Percentiles rank a stretch among this genome's conserved stretches.
Conservation (phyloP, 2,888 invertebrate genomes). For the Andrena minutula region DNA sequence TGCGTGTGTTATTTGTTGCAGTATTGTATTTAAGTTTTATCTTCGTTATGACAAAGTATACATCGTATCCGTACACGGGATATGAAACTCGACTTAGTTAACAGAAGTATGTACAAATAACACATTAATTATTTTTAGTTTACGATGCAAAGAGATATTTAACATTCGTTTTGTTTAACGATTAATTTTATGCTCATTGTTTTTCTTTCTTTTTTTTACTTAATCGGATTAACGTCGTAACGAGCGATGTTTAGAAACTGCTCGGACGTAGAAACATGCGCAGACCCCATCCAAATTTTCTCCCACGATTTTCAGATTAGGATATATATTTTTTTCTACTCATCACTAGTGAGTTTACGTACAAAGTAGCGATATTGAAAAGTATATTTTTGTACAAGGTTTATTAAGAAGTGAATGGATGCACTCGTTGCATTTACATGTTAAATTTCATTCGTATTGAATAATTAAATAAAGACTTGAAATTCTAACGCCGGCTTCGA, state of each 20-base stretch:
- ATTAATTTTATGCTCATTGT: slow-evolving; percentile 62
- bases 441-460: slow-evolving; percentile 63
- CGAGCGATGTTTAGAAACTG: slow-evolving; percentile 48
- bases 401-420: slow-evolving; percentile 33
- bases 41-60: slow-evolving; percentile 55
- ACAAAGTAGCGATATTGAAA: slow-evolving; percentile 45
- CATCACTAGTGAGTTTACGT: slow-evolving; percentile 30
- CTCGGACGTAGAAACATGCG: slow-evolving; percentile 26
- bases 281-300: slow-evolving; percentile 23
- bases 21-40: slow-evolving; percentile 67
- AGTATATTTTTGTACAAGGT: slow-evolving; percentile 67
- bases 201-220: slow-evolving; percentile 49
- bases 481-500: background rate
- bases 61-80: slow-evolving; percentile 33
- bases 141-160: slow-evolving; percentile 58
- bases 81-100: slow-evolving; percentile 54
- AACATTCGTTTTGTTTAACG: slow-evolving; percentile 67
- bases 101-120: slow-evolving; percentile 71
- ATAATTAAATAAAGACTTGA: slow-evolving; percentile 57
- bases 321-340: slow-evolving; percentile 26
- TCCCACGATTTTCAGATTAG: slow-evolving; percentile 51
- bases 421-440: slow-evolving; percentile 53
- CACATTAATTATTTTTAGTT: slow-evolving; percentile 68
- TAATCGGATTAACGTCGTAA: slow-evolving; percentile 51
- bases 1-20: slow-evolving; percentile 70